Conservation (phyloP, 2,888 invertebrate genomes). For the Ommatoiulus sabulosus region DNA sequence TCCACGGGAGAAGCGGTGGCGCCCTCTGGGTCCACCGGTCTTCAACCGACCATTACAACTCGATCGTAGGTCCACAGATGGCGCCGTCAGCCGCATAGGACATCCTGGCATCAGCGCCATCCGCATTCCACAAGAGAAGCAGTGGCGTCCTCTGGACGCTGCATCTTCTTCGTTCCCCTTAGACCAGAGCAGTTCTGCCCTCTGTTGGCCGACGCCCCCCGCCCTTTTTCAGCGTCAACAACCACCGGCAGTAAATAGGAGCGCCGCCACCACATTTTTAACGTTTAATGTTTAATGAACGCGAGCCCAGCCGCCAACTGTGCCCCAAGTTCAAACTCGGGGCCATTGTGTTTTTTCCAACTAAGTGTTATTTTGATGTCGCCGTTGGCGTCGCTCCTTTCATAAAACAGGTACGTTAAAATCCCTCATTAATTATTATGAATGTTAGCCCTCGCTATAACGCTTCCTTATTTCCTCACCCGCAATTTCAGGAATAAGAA, state of each 20-base stretch:
- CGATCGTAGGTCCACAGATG: too few relatives aligned
- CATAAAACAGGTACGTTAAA: slow-evolving; percentile 34
- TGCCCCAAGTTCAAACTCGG: slow-evolving; percentile 34
- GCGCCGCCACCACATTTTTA: slow-evolving; percentile 31
- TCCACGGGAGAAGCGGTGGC: too few relatives aligned
- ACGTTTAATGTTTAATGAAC: slow-evolving; percentile 19
- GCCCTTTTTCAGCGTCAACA: neutral
- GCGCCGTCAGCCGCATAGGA: neutral
- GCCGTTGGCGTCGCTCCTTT: slow-evolving; percentile 34
- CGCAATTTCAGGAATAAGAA: neutral
- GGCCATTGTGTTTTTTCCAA: slow-evolving; percentile 34
- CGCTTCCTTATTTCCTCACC: slow-evolving; percentile 22
- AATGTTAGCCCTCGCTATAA: slow-evolving; percentile 34
- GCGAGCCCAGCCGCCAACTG: slow-evolving; percentile 2
- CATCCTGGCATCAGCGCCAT: neutral
- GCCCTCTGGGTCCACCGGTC: too few relatives aligned
- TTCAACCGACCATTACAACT: too few relatives aligned
- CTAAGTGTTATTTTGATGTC: slow-evolving; percentile 34
- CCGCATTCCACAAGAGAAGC: neutral
- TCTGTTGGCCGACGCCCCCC: slow-evolving; percentile 9
- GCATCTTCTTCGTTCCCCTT: neutral
- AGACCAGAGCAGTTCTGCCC: neutral
- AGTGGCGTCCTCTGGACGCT: neutral
- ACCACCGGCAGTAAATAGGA: slow-evolving; percentile 26
- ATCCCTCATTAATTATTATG: slow-evolving; percentile 28